Conservation (phyloP, 2,888 invertebrate species). For the Epirrita christyi region DNA sequence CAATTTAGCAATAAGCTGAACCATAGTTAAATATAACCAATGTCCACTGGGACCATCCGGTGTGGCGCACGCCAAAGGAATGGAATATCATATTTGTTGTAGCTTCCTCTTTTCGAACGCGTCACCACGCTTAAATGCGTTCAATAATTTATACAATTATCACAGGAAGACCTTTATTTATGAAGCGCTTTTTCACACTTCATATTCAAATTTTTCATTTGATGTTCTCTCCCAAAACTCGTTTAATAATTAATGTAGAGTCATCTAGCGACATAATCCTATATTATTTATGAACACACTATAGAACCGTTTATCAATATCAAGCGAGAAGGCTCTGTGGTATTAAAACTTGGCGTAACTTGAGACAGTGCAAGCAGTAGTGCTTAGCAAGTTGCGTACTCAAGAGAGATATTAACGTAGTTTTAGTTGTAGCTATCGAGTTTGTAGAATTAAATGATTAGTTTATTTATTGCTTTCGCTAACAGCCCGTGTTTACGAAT, state of each 20-base stretch:
- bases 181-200: constrained; percentile 22
- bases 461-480: constrained; percentile 32
- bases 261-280: constrained; percentile 23
- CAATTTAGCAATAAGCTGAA: constrained; percentile 44
- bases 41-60: constrained; percentile 52
- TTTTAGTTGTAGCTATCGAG: constrained; percentile 36
- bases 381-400: constrained; percentile 42
- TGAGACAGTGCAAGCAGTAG: constrained; percentile 42
- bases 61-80: constrained; percentile 57
- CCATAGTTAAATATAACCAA: constrained; percentile 49
- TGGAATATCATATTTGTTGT: constrained; percentile 53
- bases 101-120: constrained; percentile 46
- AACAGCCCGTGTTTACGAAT: constrained; percentile 3
- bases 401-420: constrained; percentile 41
- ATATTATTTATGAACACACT: constrained; percentile 33
- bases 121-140: constrained; percentile 42
- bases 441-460: constrained; percentile 36
- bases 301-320: constrained; percentile 41
- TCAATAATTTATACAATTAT: constrained; percentile 47
- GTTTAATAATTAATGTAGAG: constrained; percentile 11
- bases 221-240: neutral
- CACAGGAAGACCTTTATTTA: constrained; percentile 30
- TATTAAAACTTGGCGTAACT: constrained; percentile 43
- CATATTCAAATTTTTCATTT: constrained; percentile 17
- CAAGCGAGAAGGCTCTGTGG: constrained; percentile 39